phyloP scores from a whole-genome alignment of 2,888 invertebrate genomes.

The Polydrusus tereticollis region DNA sequence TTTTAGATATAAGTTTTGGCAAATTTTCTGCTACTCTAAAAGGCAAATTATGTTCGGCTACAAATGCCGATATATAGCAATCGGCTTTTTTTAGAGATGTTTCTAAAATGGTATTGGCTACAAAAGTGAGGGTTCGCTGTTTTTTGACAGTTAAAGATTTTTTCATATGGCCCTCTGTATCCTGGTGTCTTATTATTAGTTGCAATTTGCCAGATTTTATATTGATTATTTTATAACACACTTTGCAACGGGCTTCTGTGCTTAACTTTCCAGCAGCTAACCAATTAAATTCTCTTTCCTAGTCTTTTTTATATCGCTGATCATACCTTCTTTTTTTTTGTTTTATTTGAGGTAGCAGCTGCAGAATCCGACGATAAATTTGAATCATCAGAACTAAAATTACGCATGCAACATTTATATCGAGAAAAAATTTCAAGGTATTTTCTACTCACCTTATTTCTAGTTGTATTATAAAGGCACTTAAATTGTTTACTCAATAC shows the following conservation, averaged over 20 bases:
- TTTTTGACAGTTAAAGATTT: conserved; percentile 2
- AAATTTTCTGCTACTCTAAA: conserved; percentile 51
- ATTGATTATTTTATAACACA: not conserved
- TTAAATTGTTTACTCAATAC: too few species aligned
- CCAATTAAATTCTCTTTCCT: not conserved
- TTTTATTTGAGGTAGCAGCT: not conserved
- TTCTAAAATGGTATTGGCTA: conserved; percentile 5
- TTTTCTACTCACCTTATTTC: too few species aligned
- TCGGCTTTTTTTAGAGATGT: conserved; percentile 21
- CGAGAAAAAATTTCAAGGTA: too few species aligned
- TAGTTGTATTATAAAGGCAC: too few species aligned
- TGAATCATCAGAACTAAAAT: not conserved
- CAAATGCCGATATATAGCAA: conserved; percentile 36
- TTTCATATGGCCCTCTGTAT: not conserved
- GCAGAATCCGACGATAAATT: not conserved
- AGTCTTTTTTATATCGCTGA: not conserved
- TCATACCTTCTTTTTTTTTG: not conserved
- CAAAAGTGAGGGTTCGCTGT: too few species aligned
- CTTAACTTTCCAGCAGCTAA: not conserved
- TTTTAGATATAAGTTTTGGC: conserved; percentile 42
- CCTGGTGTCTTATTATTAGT: conserved; percentile 20
- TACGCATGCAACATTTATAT: too few species aligned
- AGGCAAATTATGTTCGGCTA: conserved; percentile 47
- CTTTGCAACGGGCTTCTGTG: not conserved
- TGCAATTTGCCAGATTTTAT: conserved; percentile 15